Percentiles rank a stretch among this genome's conserved stretches.
Evolutionary conservation across 2,113 vertebrate species (phyloP).

Genomic region (Megaceryle maxima): DNA sequence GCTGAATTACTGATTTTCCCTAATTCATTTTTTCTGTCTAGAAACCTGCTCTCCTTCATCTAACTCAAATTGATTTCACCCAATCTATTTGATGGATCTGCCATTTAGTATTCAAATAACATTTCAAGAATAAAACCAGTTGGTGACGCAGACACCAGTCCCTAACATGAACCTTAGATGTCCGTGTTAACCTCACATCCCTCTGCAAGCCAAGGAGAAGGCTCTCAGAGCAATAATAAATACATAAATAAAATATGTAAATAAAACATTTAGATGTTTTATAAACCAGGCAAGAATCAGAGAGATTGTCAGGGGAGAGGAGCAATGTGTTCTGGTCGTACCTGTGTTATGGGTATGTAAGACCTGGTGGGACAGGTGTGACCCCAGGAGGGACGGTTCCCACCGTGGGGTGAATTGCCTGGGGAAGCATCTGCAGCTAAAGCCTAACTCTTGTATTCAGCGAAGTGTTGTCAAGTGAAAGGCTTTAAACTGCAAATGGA

Average conservation of each 20-base stretch:
- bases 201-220: neutral
- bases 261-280: too few relatives aligned
- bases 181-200: neutral
- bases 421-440: neutral
- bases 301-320: neutral
- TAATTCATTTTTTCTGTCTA: neutral
- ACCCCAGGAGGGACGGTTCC: neutral
- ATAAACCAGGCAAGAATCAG: neutral
- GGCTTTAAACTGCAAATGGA: neutral
- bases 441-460: rapidly evolving
- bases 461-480: neutral
- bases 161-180: neutral
- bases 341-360: rapidly evolving
- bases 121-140: neutral
- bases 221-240: neutral
- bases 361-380: rapidly evolving
- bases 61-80: conserved; percentile 1
- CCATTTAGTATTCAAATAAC: neutral
- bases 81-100: neutral
- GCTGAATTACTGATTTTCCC: neutral
- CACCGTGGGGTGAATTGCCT: rapidly evolving
- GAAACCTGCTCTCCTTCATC: neutral
- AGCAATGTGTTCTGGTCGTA: rapidly evolving
- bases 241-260: too few relatives aligned
- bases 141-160: neutral